Evolutionary conservation across 2,888 invertebrate genomes (phyloP).

Genomic region (Synanthedon formicaeformis): DNA sequence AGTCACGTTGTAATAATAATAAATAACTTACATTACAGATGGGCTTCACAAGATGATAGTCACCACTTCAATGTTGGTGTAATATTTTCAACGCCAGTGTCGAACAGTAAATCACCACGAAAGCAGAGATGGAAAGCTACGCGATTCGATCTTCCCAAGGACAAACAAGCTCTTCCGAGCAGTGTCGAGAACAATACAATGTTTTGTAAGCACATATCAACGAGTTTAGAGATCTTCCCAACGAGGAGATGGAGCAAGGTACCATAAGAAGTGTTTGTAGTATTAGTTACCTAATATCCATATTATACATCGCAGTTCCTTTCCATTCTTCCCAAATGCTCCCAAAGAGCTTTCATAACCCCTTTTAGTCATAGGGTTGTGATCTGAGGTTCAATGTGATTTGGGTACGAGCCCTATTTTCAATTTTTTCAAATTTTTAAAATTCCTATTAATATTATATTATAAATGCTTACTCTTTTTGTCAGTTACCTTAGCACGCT

Average conservation of each 20-base stretch:
- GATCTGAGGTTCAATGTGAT: too few species aligned
- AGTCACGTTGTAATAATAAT: not conserved
- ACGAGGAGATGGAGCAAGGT: constrained; percentile 59
- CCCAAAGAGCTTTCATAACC: too few species aligned
- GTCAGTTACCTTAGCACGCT: too few species aligned
- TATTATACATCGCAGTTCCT: too few species aligned
- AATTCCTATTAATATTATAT: too few species aligned
- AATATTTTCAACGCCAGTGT: constrained; percentile 85
- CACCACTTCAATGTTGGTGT: constrained; percentile 74
- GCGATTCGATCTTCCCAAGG: constrained; percentile 72
- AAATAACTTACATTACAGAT: constrained; percentile 31
- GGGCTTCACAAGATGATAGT: constrained; percentile 72
- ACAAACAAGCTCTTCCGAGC: constrained; percentile 43
- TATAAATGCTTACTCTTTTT: too few species aligned
- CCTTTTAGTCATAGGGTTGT: too few species aligned
- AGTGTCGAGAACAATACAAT: constrained; percentile 50
- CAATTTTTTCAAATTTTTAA: too few species aligned
- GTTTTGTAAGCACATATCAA: constrained; percentile 58
- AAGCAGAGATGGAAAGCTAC: constrained; percentile 69
- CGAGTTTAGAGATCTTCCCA: constrained; percentile 66
- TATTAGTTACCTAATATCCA: too few species aligned
- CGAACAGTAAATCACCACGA: constrained; percentile 43
- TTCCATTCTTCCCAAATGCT: too few species aligned
- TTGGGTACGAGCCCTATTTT: too few species aligned
- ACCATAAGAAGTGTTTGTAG: not conserved